Evolutionary conservation across 2,888 invertebrate genomes (phyloP).

Genomic region (Gerris lacustris): DNA sequence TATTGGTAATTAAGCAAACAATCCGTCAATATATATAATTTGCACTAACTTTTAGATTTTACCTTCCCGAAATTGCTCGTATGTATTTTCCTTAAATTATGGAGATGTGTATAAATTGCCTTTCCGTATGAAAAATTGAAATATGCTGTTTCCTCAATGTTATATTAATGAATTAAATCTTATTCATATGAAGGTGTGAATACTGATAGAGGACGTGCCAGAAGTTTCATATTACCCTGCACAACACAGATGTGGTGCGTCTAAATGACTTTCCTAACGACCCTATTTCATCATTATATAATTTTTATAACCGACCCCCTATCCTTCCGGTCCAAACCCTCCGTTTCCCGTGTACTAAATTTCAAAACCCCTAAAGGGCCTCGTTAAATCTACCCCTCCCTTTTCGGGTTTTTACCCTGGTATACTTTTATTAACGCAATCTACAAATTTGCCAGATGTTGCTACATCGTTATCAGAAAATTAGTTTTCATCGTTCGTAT

Average conservation of each 20-base stretch:
- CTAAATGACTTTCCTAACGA: conserved; percentile 1
- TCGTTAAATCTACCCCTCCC: not conserved
- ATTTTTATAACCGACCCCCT: not conserved
- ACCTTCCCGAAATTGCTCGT: too few relatives aligned
- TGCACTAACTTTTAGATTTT: too few relatives aligned
- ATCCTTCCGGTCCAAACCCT: not conserved
- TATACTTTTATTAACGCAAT: conserved; percentile 2
- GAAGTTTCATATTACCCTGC: not conserved
- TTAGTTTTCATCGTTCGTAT: not conserved
- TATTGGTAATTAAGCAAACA: too few relatives aligned
- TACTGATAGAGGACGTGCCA: too few relatives aligned
- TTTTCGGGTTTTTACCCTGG: not conserved
- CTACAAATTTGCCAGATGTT: conserved; percentile 1
- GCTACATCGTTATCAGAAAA: conserved; percentile 3
- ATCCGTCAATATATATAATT: too few relatives aligned
- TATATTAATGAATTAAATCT: too few relatives aligned
- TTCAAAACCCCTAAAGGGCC: not conserved
- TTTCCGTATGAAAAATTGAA: too few relatives aligned
- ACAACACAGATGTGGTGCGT: not conserved
- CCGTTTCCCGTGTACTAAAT: not conserved
- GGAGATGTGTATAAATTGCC: too few relatives aligned
- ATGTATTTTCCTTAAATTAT: too few relatives aligned
- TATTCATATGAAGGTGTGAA: too few relatives aligned
- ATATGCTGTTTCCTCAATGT: too few relatives aligned
- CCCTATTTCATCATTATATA: conserved; percentile 5